phyloP scores from a whole-genome alignment of 1,140 invertebrate genomes.

The Megalonaias nervosa region DNA sequence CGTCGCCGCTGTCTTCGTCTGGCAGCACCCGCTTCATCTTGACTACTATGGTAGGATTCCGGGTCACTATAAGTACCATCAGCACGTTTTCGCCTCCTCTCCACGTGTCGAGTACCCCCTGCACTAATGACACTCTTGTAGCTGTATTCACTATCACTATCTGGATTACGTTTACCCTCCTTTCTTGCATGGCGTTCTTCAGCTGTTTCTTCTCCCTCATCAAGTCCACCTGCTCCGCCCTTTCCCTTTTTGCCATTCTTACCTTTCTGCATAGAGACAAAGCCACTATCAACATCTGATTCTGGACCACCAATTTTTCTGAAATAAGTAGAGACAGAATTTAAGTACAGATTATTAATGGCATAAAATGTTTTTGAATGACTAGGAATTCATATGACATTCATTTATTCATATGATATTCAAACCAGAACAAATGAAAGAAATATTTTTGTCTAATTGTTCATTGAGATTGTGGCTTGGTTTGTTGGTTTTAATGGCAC shows the following conservation, averaged over 20 bases:
- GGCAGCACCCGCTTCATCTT: constrained; percentile 61
- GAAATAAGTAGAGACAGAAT: constrained; percentile 23
- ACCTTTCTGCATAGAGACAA: constrained; percentile 52
- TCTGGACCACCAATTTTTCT: constrained; percentile 53
- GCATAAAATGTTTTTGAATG: not conserved
- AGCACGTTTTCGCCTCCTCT: constrained; percentile 56
- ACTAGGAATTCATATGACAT: not conserved
- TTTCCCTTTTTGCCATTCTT: constrained; percentile 46
- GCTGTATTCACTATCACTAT: constrained; percentile 67
- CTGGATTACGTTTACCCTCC: constrained; percentile 55
- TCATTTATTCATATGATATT: no score
- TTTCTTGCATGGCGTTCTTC: constrained; percentile 49
- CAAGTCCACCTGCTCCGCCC: constrained; percentile 30
- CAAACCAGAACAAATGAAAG: no score
- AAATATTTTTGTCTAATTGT: no score
- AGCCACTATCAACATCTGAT: constrained; percentile 55
- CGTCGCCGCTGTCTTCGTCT: constrained; percentile 59
- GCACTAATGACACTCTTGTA: constrained; percentile 65
- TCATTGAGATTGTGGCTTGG: no score
- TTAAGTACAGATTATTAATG: not conserved
- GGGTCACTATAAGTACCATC: constrained; percentile 66
- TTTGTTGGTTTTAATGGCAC: no score
- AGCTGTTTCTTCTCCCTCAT: constrained; percentile 51
- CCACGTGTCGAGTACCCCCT: constrained; percentile 66
- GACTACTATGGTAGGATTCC: constrained; percentile 66